Evolutionary conservation across 2,113 vertebrate species (phyloP).

Genomic region (Amia ocellicauda): DNA sequence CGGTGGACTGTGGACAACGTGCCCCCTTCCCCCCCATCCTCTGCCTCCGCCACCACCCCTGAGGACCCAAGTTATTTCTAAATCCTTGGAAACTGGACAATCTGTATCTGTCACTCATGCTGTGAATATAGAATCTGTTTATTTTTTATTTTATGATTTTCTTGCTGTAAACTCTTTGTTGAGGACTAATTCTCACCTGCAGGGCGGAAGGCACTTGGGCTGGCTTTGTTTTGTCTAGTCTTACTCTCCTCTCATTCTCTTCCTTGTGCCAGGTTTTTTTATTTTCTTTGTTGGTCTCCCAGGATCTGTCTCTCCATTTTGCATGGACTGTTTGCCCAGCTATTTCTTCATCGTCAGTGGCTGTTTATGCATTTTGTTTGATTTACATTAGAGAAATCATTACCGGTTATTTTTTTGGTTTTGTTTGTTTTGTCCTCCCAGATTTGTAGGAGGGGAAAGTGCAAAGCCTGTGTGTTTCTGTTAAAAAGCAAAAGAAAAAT

Average conservation of each 20-base stretch:
- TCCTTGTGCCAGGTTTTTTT: slow-evolving; percentile 13
- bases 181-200: not conserved
- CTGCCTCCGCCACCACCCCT: slow-evolving; percentile 7
- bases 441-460: too few relatives aligned
- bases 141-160: too few relatives aligned
- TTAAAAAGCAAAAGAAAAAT: too few relatives aligned
- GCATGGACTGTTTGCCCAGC: slow-evolving; percentile 46
- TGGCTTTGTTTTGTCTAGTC: slow-evolving; percentile 5
- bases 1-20: not conserved
- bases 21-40: not conserved
- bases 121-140: slow-evolving; percentile 36
- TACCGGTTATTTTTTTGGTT: too few relatives aligned
- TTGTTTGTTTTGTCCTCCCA: too few relatives aligned
- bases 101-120: slow-evolving; percentile 37
- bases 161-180: slow-evolving; percentile 37
- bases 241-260: not conserved
- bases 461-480: slow-evolving; percentile 5
- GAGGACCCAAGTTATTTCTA: slow-evolving; percentile 12
- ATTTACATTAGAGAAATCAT: too few relatives aligned
- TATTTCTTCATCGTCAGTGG: slow-evolving; percentile 7
- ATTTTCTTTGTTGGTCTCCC: slow-evolving; percentile 10
- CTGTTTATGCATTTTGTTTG: slow-evolving; percentile 1
- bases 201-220: too few relatives aligned
- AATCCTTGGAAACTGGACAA: slow-evolving; percentile 45
- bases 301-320: slow-evolving; percentile 18